A percentile compares a stretch with the other conserved stretches of the same genome.
Conservation (phyloP, 1,140 invertebrate species). For the Drosophila auraria region DNA sequence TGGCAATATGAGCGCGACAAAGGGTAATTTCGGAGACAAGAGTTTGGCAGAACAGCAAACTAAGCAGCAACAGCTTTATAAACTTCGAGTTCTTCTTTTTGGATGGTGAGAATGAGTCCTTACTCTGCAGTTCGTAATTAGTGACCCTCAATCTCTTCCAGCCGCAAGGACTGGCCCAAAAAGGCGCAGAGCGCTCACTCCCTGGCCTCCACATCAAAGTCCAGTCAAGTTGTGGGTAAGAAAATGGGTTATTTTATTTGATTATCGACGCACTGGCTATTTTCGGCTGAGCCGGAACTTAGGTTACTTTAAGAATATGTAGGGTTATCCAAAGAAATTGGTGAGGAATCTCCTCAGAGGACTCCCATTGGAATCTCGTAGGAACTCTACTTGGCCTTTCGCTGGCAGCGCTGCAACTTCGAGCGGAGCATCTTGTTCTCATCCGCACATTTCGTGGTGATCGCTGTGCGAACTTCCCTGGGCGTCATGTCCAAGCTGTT, state of each 20-base stretch:
- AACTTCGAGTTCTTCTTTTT: neutral
- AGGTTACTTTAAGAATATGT: neutral
- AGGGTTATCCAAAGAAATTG: no score
- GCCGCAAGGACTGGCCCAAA: neutral
- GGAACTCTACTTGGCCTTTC: slow-evolving; percentile 28
- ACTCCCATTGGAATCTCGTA: neutral
- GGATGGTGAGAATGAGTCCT: neutral
- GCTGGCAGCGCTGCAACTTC: slow-evolving; percentile 24
- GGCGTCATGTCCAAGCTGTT: slow-evolving; percentile 64
- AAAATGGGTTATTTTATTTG: slow-evolving; percentile 24
- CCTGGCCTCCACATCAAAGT: neutral
- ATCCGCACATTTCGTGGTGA: slow-evolving; percentile 88
- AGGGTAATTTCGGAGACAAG: neutral
- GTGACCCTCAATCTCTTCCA: neutral
- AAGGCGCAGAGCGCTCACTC: neutral
- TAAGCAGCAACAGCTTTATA: neutral
- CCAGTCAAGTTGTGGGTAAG: slow-evolving; percentile 25
- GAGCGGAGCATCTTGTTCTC: slow-evolving; percentile 87
- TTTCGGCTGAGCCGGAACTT: slow-evolving; percentile 23
- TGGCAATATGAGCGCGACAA: slow-evolving; percentile 2
- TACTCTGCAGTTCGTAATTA: no score
- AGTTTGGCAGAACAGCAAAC: neutral
- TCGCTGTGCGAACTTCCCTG: slow-evolving; percentile 83
- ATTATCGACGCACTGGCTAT: slow-evolving; percentile 35
- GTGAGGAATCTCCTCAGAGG: neutral